These are phyloP conservation scores for Phenganax subtilis DNA, from an alignment of 92 coral and sea anemone species.

Conservation along the genomic window DNA sequence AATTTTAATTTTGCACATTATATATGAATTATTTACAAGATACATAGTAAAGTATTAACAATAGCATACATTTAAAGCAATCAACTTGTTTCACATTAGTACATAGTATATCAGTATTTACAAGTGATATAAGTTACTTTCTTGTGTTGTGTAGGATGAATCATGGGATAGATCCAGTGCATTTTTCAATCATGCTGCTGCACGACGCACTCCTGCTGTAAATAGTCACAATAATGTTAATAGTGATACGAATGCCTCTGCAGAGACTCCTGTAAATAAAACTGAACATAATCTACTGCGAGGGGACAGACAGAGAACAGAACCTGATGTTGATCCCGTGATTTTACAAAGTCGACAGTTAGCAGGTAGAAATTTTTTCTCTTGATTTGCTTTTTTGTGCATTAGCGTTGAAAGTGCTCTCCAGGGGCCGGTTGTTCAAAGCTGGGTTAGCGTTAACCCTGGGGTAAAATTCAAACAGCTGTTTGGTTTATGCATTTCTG, in stretches of 20 bases:
- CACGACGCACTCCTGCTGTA: slow-evolving; percentile 67
- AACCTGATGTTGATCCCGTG: slow-evolving; percentile 70
- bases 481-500: too few relatives aligned
- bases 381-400: background rate
- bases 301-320: slow-evolving; percentile 36
- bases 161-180: slow-evolving; percentile 95
- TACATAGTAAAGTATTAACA: too few relatives aligned
- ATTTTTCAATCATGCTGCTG: slow-evolving; percentile 89
- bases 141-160: slow-evolving; percentile 60
- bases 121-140: background rate
- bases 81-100: too few relatives aligned
- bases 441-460: too few relatives aligned
- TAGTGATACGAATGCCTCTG: slow-evolving; percentile 40
- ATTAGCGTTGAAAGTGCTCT: too few relatives aligned
- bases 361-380: slow-evolving; percentile 64
- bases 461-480: too few relatives aligned
- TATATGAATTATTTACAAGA: too few relatives aligned
- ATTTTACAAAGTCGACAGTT: slow-evolving; percentile 83
- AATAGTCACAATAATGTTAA: slow-evolving; percentile 23
- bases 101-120: too few relatives aligned
- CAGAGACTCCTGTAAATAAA: slow-evolving; percentile 42
- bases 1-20: too few relatives aligned
- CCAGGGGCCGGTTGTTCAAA: too few relatives aligned
- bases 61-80: too few relatives aligned
- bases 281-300: slow-evolving; percentile 31